phyloP scores from a whole-genome alignment of 2,888 invertebrate genomes.

The Liopterus haemorrhoidalis region DNA sequence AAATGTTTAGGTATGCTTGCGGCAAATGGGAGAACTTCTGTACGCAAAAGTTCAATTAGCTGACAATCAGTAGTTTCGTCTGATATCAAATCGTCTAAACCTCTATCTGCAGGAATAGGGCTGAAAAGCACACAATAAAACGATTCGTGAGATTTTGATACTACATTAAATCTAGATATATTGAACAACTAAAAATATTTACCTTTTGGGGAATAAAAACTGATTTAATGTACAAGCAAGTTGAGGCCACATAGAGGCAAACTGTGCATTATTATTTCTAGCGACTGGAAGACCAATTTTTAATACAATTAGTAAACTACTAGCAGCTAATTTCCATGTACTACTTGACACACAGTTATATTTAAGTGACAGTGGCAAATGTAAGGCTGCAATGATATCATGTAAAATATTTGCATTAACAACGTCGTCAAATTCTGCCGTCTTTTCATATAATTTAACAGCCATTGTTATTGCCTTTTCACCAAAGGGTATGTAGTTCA shows the following conservation, averaged over 20 bases:
- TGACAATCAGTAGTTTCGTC: constrained; percentile 79
- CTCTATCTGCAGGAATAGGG: constrained; percentile 51
- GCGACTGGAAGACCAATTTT: constrained; percentile 84
- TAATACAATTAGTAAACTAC: constrained; percentile 69
- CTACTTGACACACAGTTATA: constrained; percentile 73
- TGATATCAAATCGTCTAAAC: constrained; percentile 54
- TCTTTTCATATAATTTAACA: constrained; percentile 68
- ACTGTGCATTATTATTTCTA: constrained; percentile 66
- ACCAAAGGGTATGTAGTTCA: constrained; percentile 82
- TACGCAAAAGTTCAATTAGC: constrained; percentile 73
- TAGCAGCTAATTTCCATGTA: constrained; percentile 78
- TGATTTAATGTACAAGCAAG: constrained; percentile 81
- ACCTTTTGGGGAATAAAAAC: constrained; percentile 84
- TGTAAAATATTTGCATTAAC: constrained; percentile 66
- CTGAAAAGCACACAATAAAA: too few species aligned
- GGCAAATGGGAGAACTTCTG: constrained; percentile 76
- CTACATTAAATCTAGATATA: too few species aligned
- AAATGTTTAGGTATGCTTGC: constrained; percentile 73
- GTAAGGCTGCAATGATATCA: constrained; percentile 59
- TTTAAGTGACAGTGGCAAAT: constrained; percentile 70
- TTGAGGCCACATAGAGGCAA: constrained; percentile 77
- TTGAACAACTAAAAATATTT: constrained; percentile 37
- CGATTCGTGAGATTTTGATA: too few species aligned
- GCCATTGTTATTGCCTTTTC: constrained; percentile 71
- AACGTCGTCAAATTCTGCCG: constrained; percentile 64